phyloP scores from a whole-genome alignment of 2,888 invertebrate species.

The Hirtodrosophila duncani region DNA sequence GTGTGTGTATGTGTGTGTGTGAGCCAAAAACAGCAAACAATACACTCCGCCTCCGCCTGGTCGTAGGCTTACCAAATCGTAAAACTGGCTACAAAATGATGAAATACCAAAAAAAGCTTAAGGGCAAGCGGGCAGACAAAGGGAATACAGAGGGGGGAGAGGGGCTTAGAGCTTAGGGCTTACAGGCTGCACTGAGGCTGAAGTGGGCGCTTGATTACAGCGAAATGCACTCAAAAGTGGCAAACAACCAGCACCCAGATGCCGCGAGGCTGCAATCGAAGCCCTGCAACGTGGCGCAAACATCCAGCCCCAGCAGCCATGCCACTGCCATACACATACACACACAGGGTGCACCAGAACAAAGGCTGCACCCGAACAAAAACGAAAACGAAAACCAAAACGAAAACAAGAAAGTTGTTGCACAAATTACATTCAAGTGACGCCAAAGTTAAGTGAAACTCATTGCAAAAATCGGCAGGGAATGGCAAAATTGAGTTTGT shows the following conservation, averaged over 20 bases:
- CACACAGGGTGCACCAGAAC: constrained; percentile 5
- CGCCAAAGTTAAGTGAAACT: constrained; percentile 57
- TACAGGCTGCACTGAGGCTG: constrained; percentile 10
- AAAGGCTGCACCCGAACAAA: constrained; percentile 42
- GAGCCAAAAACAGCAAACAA: constrained; percentile 6
- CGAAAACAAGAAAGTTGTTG: constrained; percentile 39
- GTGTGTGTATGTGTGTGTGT: neutral
- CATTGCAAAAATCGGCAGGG: constrained; percentile 55
- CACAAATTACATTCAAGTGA: constrained; percentile 62
- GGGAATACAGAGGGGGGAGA: neutral
- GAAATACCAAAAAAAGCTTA: constrained; percentile 61
- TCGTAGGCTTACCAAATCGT: constrained; percentile 11
- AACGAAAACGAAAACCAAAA: constrained; percentile 17
- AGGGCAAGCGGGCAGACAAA: neutral
- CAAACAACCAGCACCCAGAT: constrained; percentile 22
- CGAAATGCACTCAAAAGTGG: constrained; percentile 64
- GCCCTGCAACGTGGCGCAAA: constrained; percentile 20
- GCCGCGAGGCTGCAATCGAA: constrained; percentile 40
- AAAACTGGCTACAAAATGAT: constrained; percentile 42
- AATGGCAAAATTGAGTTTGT: no score
- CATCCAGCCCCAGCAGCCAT: constrained; percentile 5
- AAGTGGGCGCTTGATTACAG: constrained; percentile 68
- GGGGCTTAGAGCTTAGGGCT: neutral
- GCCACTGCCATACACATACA: constrained; percentile 2
- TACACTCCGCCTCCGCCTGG: neutral